Conservation (phyloP, 2,797 vertebrate genomes). For the Molossus molossus region DNA sequence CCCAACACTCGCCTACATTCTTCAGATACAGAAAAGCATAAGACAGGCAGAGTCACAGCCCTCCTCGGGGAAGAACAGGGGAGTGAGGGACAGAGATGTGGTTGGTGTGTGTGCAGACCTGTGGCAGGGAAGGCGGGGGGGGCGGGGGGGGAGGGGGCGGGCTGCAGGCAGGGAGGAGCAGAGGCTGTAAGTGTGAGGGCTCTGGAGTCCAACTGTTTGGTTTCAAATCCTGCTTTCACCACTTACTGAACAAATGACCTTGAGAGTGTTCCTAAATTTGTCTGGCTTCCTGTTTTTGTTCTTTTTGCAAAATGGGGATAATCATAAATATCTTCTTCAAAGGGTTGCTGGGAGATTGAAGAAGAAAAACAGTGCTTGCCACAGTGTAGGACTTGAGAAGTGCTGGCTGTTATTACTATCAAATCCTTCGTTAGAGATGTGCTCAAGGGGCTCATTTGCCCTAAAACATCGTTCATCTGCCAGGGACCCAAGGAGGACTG, state of each 20-base stretch:
- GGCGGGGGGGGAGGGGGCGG: rapidly evolving
- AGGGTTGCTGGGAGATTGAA: background rate
- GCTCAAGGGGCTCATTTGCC: background rate
- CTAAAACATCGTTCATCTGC: background rate
- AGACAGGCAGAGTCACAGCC: background rate
- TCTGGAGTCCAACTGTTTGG: background rate
- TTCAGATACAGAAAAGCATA: background rate
- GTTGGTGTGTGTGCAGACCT: background rate
- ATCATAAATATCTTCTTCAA: constrained; percentile 1
- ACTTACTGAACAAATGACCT: background rate
- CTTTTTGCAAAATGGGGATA: background rate
- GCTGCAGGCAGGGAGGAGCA: rapidly evolving
- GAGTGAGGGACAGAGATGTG: rapidly evolving
- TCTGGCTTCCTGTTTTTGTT: background rate
- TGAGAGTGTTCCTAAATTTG: background rate
- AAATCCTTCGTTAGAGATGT: background rate
- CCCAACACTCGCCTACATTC: background rate
- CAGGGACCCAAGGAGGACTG: background rate
- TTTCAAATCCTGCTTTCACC: constrained; percentile 34
- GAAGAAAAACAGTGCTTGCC: background rate
- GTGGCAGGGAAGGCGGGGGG: background rate
- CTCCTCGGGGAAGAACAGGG: rapidly evolving
- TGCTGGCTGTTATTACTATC: background rate
- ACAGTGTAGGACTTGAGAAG: background rate
- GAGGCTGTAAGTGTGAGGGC: too few relatives aligned